Base-by-base conservation (phyloP, 2,797 vertebrate genomes). In the Schizopygopsis malacanthus region DNA sequence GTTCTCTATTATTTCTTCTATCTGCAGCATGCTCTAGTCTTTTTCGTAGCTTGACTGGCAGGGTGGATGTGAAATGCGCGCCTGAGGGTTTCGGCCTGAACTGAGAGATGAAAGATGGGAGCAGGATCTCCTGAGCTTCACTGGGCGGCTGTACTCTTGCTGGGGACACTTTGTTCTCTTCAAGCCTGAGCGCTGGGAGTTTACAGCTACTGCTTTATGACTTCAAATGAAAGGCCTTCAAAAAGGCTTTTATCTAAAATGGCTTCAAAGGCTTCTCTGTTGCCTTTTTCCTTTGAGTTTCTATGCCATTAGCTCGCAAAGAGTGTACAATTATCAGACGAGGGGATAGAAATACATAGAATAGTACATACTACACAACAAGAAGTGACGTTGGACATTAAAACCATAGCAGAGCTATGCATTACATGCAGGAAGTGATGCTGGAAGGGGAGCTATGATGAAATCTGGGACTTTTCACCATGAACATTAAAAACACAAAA, bases 141-240 rank as follows among this genome's bases (percentile, higher is more conserved):
- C 83, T 90, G 90, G 85, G 92, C 91, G 84, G 93, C 91, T 91
- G 87, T 89, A 91, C 92, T 93, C 92, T 90, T 86, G 91, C 89
- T 91, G 91, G 78, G 82, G 90, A 77, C 61, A 90, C 93, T 94
- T 94, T 94, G 90, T 94, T 94, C 91, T 85, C 87, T 92, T 86
- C 88, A 28, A 43, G 84, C 69, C 63, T 56, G 69, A 83, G 76
- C 77, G 22, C 78, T 79, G 76, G 82, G 84, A 84, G 70, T 90
- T 90, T 87, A 78, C n/a, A 81, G 63, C 91, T 92, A 88, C 77
- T 63, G 86, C 91, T 93, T 91, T 91, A 91, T 90, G 90, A 90
- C 91, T 89, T 93, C 59, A 88, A 90, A 94, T 93, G 91, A 90
- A 90, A 81, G 90, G 91, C 71, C 92, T 90, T 85, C 84, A 84